phyloP scores from a whole-genome alignment of 2,888 invertebrate genomes.

The Seira sanloemensis region DNA sequence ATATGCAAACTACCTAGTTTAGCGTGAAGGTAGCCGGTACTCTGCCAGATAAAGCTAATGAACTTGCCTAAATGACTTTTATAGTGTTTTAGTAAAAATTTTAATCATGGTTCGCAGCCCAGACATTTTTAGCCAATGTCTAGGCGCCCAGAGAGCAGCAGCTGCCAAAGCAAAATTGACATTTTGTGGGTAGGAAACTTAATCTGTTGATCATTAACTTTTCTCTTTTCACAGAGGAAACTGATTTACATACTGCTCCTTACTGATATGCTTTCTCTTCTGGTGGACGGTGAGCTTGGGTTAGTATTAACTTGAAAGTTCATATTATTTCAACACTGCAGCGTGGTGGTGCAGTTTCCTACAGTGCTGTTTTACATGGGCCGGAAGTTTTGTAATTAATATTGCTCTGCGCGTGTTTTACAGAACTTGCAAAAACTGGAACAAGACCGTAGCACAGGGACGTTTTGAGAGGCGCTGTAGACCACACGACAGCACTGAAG shows the following conservation, averaged over 20 bases:
- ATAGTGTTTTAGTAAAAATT: no score
- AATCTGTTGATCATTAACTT: constrained; percentile 60
- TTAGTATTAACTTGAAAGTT: neutral
- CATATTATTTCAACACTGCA: constrained; percentile 1
- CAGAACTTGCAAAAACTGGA: neutral
- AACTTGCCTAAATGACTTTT: no score
- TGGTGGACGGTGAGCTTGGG: neutral
- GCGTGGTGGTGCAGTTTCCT: constrained; percentile 20
- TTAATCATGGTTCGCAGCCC: no score
- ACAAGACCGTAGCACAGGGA: no score
- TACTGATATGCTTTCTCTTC: neutral
- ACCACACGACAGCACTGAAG: no score
- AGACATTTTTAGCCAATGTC: no score
- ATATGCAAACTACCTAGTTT: no score
- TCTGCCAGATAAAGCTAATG: no score
- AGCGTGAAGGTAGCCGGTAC: no score
- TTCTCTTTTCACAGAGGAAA: constrained; percentile 46
- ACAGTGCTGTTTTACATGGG: neutral
- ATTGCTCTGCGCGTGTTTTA: constrained; percentile 22
- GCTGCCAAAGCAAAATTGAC: constrained; percentile 27
- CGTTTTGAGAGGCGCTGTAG: no score
- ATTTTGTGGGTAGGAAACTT: constrained; percentile 43
- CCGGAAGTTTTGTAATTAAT: constrained; percentile 58
- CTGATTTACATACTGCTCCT: constrained; percentile 37
- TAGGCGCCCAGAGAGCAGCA: neutral